Evolutionary conservation across 2,113 vertebrate species (phyloP).

Genomic region (Triplophysa dalaica): DNA sequence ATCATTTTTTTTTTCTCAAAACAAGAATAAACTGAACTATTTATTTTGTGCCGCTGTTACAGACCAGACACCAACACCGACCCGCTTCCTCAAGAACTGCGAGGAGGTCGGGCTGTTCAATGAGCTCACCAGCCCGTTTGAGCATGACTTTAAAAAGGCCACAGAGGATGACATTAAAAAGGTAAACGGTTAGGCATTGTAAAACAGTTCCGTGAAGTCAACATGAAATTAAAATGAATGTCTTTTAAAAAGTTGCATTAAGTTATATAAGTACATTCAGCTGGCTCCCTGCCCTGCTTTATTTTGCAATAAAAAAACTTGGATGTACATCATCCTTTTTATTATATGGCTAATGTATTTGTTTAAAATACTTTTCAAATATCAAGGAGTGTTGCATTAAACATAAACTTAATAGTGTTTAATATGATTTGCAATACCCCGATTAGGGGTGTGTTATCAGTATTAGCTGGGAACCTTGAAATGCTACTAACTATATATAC

Average conservation of each 20-base stretch:
- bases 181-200: slow-evolving; percentile 66
- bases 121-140: slow-evolving; percentile 96
- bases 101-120: slow-evolving; percentile 99
- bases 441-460: no score
- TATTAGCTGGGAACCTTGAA: no score
- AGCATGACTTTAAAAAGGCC: slow-evolving; percentile 98
- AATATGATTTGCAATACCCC: no score
- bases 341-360: no score
- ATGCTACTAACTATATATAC: no score
- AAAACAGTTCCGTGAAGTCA: background rate
- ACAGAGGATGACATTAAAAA: slow-evolving; percentile 97
- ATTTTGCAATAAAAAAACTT: no score
- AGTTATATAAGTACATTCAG: background rate
- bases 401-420: no score
- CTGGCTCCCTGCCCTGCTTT: no score
- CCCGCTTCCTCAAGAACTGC: slow-evolving; percentile 98
- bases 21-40: background rate
- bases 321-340: no score
- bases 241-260: background rate
- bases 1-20: background rate
- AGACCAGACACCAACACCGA: slow-evolving; percentile 99
- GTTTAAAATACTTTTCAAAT: no score
- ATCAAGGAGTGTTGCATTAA: no score
- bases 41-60: slow-evolving; percentile 55
- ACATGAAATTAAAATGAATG: background rate